A percentile compares a stretch with the other conserved stretches of the same genome.
These are phyloP conservation scores for Thripadectes ignobilis DNA, from an alignment of 2,797 vertebrate genomes.

Conservation along the genomic window DNA sequence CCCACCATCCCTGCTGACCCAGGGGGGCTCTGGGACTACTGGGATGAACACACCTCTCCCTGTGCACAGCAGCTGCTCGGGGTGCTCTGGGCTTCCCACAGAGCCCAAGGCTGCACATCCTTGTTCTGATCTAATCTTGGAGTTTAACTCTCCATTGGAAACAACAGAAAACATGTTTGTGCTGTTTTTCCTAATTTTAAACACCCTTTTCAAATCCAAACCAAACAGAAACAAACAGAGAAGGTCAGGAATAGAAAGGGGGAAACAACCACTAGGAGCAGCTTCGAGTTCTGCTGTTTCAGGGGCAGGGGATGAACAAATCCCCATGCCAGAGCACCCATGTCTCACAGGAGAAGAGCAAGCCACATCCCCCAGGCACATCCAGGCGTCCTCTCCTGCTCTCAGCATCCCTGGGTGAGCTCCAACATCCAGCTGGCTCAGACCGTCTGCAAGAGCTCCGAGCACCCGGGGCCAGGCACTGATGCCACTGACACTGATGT, in stretches of 20 bases:
- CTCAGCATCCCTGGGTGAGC: not conserved
- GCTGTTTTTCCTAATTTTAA: not conserved
- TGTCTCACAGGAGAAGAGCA: not conserved
- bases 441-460: not conserved
- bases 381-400: fast-evolving
- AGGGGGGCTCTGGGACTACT: fast-evolving
- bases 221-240: not conserved
- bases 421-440: not conserved
- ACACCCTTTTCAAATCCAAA: not conserved
- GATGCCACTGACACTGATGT: not conserved
- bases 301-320: not conserved
- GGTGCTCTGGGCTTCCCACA: fast-evolving
- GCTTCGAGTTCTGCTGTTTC: fast-evolving
- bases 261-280: not conserved
- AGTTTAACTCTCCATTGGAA: not conserved
- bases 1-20: fast-evolving
- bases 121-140: not conserved
- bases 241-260: not conserved
- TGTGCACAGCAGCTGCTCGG: not conserved
- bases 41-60: not conserved
- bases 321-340: not conserved
- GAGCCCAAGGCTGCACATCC: not conserved
- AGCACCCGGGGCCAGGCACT: fast-evolving
- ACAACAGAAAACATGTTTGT: not conserved
- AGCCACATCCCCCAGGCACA: not conserved